These are phyloP conservation scores for Sarcophaga subvicina DNA, from an alignment of 2,888 invertebrate genomes.

Conservation along the genomic window DNA sequence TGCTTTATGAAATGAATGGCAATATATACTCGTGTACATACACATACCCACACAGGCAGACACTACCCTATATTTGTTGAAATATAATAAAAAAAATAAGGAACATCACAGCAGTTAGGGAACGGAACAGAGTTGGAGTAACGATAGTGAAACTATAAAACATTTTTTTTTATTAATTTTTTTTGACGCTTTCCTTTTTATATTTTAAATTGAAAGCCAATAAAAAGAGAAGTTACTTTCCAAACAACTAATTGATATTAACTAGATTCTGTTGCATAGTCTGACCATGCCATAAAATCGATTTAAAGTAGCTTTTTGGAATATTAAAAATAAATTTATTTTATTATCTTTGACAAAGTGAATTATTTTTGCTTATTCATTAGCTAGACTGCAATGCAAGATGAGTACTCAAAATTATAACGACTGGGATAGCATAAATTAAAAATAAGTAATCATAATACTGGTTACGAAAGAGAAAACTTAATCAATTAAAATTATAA, in stretches of 20 bases:
- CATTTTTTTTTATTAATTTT: not conserved
- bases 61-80: not conserved
- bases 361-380: no score
- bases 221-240: not conserved
- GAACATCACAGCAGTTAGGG: not conserved
- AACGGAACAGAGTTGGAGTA: not conserved
- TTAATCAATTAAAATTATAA: no score
- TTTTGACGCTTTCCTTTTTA: not conserved
- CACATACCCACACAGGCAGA: not conserved
- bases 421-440: no score
- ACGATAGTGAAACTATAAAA: not conserved
- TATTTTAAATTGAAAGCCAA: slow-evolving; percentile 8
- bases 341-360: not conserved
- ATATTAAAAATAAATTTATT: not conserved
- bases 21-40: no score
- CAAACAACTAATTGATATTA: slow-evolving; percentile 23
- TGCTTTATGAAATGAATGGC: slow-evolving; percentile 27
- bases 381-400: no score
- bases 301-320: not conserved
- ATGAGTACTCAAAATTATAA: no score
- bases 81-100: not conserved
- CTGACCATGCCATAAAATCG: slow-evolving; percentile 4
- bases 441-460: no score
- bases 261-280: not conserved
- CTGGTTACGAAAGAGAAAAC: no score